A percentile compares a stretch with the other conserved stretches of the same genome.
These are phyloP conservation scores for Spodoptera exigua DNA, from an alignment of 2,888 invertebrate species.

Conservation along the genomic window DNA sequence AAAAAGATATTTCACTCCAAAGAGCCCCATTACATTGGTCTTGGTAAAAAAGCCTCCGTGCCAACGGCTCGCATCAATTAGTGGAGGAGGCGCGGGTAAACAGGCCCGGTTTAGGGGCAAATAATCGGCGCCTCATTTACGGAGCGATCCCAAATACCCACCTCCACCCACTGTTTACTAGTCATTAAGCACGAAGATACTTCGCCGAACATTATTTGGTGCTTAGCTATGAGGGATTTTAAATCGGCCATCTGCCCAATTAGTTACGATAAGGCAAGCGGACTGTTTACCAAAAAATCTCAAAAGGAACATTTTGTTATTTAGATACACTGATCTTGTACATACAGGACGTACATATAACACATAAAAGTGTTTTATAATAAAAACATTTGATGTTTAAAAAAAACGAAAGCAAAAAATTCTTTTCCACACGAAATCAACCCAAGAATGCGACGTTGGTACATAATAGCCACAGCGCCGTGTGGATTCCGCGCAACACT, in stretches of 20 bases:
- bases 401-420: not conserved
- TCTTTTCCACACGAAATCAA: constrained; percentile 29
- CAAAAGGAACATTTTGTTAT: too few species aligned
- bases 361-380: too few species aligned
- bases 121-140: constrained; percentile 83
- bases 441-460: constrained; percentile 58
- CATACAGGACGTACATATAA: too few species aligned
- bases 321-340: too few species aligned
- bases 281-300: not conserved
- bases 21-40: constrained; percentile 79
- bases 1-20: constrained; percentile 82
- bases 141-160: constrained; percentile 63
- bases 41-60: constrained; percentile 75
- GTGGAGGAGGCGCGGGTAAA: constrained; percentile 77
- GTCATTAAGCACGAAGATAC: constrained; percentile 80
- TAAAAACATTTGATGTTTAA: not conserved
- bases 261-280: constrained; percentile 31
- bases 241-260: constrained; percentile 39
- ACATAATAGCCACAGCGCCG: constrained; percentile 16
- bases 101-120: constrained; percentile 74
- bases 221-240: constrained; percentile 51
- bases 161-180: constrained; percentile 78
- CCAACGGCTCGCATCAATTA: constrained; percentile 79
- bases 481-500: constrained; percentile 56
- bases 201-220: constrained; percentile 52